Conservation (phyloP, 1,140 invertebrate species). For the Drosophila biarmipes region DNA sequence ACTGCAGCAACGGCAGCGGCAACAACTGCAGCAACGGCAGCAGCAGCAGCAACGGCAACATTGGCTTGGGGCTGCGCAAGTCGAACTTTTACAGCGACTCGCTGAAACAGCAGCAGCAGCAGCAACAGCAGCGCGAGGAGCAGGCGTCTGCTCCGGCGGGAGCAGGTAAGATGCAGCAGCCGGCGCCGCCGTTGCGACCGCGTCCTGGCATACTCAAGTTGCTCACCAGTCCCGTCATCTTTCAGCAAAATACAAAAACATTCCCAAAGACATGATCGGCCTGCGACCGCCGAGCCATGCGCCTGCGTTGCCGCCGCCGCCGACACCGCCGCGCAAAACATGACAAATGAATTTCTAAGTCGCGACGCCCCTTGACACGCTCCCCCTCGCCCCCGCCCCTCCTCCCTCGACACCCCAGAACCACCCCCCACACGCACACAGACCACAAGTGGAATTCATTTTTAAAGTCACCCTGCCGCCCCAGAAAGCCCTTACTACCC, state of each 20-base stretch:
- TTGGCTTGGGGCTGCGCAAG: slow-evolving; percentile 53
- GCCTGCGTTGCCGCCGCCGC: slow-evolving; percentile 66
- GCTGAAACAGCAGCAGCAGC: slow-evolving; percentile 44
- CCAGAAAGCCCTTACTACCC: not conserved
- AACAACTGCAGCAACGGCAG: slow-evolving; percentile 25
- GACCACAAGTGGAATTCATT: slow-evolving; percentile 26
- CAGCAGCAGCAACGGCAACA: slow-evolving; percentile 49
- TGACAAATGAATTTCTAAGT: slow-evolving; percentile 84
- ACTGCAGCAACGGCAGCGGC: slow-evolving; percentile 6
- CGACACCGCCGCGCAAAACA: slow-evolving; percentile 84
- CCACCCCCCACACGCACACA: slow-evolving; percentile 26
- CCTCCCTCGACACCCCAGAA: not conserved
- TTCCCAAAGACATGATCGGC: slow-evolving; percentile 84
- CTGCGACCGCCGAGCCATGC: slow-evolving; percentile 55
- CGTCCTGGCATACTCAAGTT: slow-evolving; percentile 78
- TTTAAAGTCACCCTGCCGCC: not conserved
- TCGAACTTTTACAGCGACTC: slow-evolving; percentile 68
- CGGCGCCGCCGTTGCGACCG: slow-evolving; percentile 71
- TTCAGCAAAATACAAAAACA: slow-evolving; percentile 85
- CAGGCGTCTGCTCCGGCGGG: slow-evolving; percentile 53
- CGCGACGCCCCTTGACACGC: slow-evolving; percentile 9
- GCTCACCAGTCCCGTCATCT: slow-evolving; percentile 82
- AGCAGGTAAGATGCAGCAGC: slow-evolving; percentile 54
- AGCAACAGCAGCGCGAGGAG: slow-evolving; percentile 41
- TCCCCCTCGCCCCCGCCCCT: not conserved